phyloP scores from a whole-genome alignment of 1,140 invertebrate species.

The Drosophila sturtevanti region DNA sequence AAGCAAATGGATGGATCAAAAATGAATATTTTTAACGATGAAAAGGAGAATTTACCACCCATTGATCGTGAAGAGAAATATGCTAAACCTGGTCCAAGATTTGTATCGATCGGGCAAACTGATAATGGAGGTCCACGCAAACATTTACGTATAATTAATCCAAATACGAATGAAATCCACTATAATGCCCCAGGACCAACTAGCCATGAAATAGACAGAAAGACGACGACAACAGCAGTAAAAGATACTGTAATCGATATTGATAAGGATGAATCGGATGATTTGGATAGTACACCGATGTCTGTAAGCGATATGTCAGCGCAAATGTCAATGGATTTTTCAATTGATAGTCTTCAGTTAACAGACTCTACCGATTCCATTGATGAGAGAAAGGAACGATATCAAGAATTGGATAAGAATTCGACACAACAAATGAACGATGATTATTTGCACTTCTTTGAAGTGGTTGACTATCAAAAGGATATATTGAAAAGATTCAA shows the following conservation, averaged over 20 bases:
- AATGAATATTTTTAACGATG: neutral
- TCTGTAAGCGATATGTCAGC: neutral
- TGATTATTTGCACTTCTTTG: neutral
- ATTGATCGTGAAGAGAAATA: neutral
- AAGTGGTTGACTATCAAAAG: neutral
- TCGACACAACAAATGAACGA: neutral
- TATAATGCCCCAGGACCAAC: neutral
- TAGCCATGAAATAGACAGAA: too few species aligned
- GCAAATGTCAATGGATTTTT: neutral
- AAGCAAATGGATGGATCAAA: neutral
- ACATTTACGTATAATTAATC: neutral
- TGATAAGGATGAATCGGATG: neutral
- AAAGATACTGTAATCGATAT: neutral
- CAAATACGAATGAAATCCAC: neutral
- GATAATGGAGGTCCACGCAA: neutral
- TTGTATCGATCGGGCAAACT: neutral
- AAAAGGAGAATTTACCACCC: neutral
- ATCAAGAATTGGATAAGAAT: too few species aligned
- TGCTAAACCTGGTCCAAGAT: neutral
- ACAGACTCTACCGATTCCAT: neutral
- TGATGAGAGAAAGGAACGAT: too few species aligned
- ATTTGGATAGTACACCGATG: neutral
- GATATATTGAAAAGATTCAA: neutral
- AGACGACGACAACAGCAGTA: neutral
- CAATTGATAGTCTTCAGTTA: neutral